A percentile compares a stretch with the other conserved stretches of the same genome.
Evolutionary conservation across 2,113 vertebrate genomes (phyloP).

Genomic region (Mungos mungo): DNA sequence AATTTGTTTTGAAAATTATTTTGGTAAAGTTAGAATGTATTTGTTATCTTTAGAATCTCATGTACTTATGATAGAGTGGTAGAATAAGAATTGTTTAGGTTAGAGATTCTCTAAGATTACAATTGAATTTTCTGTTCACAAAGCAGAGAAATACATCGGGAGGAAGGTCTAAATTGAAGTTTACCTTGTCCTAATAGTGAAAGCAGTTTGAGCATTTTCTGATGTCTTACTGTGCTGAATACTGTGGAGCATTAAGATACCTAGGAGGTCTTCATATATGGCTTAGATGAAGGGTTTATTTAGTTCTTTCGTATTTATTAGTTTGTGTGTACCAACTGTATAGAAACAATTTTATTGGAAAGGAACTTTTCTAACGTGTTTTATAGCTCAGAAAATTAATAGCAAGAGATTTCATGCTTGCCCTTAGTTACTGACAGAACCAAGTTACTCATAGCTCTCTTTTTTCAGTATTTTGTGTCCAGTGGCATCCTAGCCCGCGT

Average conservation of each 20-base stretch:
- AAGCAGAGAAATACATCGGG: slow-evolving; percentile 22
- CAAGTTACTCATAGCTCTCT: background rate
- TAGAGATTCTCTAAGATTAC: background rate
- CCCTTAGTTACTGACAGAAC: background rate
- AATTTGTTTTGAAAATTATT: background rate
- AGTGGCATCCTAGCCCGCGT: background rate
- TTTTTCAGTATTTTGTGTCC: background rate
- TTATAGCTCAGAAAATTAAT: background rate
- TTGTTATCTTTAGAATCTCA: slow-evolving; percentile 2
- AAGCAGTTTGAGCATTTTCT: slow-evolving; percentile 27
- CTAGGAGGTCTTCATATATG: background rate
- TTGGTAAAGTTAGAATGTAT: slow-evolving; percentile 46
- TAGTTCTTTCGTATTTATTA: background rate
- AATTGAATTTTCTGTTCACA: background rate
- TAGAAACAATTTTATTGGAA: slow-evolving; percentile 44
- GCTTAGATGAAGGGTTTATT: slow-evolving; percentile 13
- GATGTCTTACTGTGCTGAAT: background rate
- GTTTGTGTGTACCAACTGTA: background rate
- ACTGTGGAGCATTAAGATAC: background rate
- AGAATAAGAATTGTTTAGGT: slow-evolving; percentile 18
- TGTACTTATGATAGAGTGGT: background rate
- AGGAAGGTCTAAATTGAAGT: background rate
- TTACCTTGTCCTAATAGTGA: background rate
- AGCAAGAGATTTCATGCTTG: slow-evolving; percentile 10
- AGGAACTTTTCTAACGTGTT: slow-evolving; percentile 42